These are phyloP conservation scores for Erannis defoliaria DNA, from an alignment of 2,888 invertebrate genomes.

Conservation along the genomic window DNA sequence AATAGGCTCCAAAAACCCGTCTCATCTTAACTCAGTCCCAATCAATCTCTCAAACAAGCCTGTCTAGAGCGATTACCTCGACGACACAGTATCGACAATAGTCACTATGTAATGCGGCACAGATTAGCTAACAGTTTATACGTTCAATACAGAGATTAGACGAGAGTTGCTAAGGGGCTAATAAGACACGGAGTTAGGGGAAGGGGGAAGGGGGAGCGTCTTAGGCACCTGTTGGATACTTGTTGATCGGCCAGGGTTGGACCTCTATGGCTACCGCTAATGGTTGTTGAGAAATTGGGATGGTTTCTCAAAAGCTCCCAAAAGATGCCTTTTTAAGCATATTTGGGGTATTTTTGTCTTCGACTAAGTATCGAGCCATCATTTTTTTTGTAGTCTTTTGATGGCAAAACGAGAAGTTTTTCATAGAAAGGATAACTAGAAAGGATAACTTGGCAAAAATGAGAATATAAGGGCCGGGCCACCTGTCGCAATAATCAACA, in stretches of 20 bases:
- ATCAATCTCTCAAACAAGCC: conserved; percentile 58
- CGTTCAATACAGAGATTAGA: not conserved
- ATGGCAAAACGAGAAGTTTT: no score
- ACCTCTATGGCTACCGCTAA: conserved; percentile 12
- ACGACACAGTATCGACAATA: conserved; percentile 18
- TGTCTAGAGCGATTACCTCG: conserved; percentile 71
- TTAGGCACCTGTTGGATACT: conserved; percentile 46
- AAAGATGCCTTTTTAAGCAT: not conserved
- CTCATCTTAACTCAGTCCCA: conserved; percentile 48
- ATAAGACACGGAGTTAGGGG: conserved; percentile 42
- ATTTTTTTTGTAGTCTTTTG: no score
- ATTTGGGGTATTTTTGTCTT: not conserved
- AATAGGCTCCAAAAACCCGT: not conserved
- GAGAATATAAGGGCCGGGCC: no score
- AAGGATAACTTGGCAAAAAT: no score
- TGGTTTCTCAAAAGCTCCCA: not conserved
- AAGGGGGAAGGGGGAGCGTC: conserved; percentile 30
- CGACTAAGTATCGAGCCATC: no score
- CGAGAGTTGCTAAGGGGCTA: conserved; percentile 15
- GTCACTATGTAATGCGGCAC: not conserved
- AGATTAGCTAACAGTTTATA: conserved; percentile 2
- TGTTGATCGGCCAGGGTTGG: conserved; percentile 39
- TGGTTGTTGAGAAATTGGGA: conserved; percentile 1
- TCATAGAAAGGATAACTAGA: no score
- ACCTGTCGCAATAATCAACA: no score